Evolutionary conservation across 2,797 vertebrate genomes (phyloP).

Genomic region (Tragelaphus oryx): DNA sequence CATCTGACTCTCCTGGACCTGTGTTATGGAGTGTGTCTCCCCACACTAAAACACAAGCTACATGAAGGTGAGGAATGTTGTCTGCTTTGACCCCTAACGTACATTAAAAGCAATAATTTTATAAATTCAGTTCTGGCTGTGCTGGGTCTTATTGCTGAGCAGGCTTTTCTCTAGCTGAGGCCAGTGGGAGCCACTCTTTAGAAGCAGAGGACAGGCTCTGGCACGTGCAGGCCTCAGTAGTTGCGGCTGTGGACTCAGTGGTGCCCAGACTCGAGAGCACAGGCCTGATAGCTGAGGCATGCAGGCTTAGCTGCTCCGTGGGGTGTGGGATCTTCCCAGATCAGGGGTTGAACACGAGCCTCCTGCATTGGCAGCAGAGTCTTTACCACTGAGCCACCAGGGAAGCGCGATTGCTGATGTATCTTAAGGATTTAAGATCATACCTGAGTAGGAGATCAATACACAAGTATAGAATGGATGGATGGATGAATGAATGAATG

Average conservation of each 20-base stretch:
- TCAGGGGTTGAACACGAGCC: neutral
- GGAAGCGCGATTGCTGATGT: neutral
- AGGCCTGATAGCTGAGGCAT: rapidly evolving
- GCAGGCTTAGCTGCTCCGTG: neutral
- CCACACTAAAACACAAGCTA: neutral
- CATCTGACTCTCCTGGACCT: no score
- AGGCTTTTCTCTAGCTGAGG: neutral
- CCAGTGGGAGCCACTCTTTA: neutral
- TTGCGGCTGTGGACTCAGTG: neutral
- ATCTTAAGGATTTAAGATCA: neutral
- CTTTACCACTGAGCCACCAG: neutral
- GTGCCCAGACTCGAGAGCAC: neutral
- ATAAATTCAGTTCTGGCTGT: neutral
- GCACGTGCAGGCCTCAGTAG: rapidly evolving
- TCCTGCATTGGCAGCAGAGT: neutral
- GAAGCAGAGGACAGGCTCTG: neutral
- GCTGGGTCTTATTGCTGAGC: neutral
- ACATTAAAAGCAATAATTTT: neutral
- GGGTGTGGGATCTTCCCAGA: neutral
- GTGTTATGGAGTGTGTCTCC: neutral
- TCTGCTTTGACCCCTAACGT: neutral
- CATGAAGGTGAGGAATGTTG: rapidly evolving
- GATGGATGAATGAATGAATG: neutral
- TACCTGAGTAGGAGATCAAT: neutral
- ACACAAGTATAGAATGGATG: neutral